Conservation (phyloP, 2,888 invertebrate genomes). For the Diadegma fenestrale region DNA sequence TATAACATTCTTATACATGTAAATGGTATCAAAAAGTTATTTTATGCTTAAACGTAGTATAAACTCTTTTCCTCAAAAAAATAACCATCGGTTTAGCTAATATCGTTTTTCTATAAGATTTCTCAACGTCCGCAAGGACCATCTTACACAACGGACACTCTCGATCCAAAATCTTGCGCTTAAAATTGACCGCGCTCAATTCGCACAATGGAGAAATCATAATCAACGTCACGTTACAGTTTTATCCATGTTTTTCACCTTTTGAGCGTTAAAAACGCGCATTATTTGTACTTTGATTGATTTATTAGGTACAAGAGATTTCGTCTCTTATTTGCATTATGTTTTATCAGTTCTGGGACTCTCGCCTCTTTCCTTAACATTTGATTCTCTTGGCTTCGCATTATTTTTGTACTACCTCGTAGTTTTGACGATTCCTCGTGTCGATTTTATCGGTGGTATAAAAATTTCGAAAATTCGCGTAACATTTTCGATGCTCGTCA, state of each 20-base stretch:
- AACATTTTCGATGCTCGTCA: not conserved
- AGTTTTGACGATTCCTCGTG: not conserved
- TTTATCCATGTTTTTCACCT: not conserved
- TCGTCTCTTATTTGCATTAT: conserved; percentile 29
- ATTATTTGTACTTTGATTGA: conserved; percentile 57
- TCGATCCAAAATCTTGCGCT: conserved; percentile 21
- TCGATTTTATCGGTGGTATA: not conserved
- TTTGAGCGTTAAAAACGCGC: conserved; percentile 41
- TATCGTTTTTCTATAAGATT: conserved; percentile 41
- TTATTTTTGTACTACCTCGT: not conserved
- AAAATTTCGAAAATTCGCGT: conserved; percentile 4
- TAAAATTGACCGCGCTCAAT: conserved; percentile 26
- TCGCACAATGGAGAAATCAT: conserved; percentile 22
- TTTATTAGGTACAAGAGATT: conserved; percentile 37
- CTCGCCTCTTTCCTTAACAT: not conserved
- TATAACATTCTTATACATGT: conserved; percentile 33
- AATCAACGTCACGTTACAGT: conserved; percentile 29
- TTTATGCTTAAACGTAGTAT: conserved; percentile 37
- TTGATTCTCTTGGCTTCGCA: not conserved
- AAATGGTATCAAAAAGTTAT: conserved; percentile 28
- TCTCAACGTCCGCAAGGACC: conserved; percentile 18
- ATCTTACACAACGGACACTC: conserved; percentile 13
- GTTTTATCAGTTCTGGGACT: conserved; percentile 12
- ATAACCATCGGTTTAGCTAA: conserved; percentile 45
- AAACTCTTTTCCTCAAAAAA: conserved; percentile 44